Evolutionary conservation across 2,113 vertebrate species (phyloP).

Genomic region (Protomyctophum bolini): DNA sequence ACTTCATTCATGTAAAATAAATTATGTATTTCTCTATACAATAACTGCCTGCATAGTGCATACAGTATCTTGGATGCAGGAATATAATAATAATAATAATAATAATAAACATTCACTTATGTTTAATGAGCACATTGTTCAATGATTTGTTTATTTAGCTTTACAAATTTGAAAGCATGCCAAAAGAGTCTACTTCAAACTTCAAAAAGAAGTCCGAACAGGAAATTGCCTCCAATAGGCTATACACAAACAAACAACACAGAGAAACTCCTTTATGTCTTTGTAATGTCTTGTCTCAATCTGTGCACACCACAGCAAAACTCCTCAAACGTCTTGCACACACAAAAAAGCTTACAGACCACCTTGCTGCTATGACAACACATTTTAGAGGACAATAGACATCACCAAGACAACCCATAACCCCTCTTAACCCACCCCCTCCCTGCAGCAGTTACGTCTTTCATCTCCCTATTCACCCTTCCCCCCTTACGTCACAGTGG

Average conservation of each 20-base stretch:
- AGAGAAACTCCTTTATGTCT: conserved; percentile 50
- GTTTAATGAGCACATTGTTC: conserved; percentile 25
- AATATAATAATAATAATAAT: conserved; percentile 2
- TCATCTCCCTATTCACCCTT: conserved; percentile 82
- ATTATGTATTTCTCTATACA: conserved; percentile 3
- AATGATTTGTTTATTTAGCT: conserved; percentile 39
- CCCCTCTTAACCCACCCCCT: conserved; percentile 82
- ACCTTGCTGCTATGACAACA: conserved; percentile 82
- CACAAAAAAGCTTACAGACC: conserved; percentile 78
- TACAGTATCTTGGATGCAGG: neutral
- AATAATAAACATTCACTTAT: conserved; percentile 3
- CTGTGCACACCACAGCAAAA: conserved; percentile 69
- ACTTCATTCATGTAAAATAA: neutral
- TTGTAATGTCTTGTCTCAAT: conserved; percentile 72
- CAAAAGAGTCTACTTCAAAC: conserved; percentile 43
- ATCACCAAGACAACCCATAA: conserved; percentile 83
- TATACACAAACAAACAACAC: conserved; percentile 53
- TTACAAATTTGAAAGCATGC: conserved; percentile 31
- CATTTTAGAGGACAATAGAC: conserved; percentile 80
- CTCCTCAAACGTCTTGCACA: conserved; percentile 74
- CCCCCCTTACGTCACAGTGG: conserved; percentile 78
- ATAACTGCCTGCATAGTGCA: neutral
- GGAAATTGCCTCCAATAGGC: conserved; percentile 48
- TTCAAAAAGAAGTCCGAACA: conserved; percentile 52
- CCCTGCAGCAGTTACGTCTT: conserved; percentile 77